Evolutionary conservation across 2,113 vertebrate species (phyloP).

Genomic region (Euleptes europaea): DNA sequence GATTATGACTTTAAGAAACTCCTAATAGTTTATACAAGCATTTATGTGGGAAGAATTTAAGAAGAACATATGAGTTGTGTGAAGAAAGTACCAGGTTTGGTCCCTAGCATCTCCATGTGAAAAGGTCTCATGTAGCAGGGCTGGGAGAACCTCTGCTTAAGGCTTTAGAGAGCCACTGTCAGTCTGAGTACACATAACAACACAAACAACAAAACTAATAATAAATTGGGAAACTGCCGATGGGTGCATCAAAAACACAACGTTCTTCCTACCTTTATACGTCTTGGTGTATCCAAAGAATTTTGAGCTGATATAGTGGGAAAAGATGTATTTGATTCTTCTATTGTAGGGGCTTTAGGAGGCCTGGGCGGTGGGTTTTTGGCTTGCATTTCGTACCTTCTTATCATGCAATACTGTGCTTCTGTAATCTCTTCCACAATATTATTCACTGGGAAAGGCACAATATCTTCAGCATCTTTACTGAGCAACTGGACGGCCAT

Average conservation of each 20-base stretch:
- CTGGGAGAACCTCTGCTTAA: background rate
- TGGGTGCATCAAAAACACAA: background rate
- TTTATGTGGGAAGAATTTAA: background rate
- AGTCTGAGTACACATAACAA: background rate
- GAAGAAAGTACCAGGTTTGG: background rate
- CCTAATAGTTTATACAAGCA: too few species aligned
- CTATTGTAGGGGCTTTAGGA: slow-evolving; percentile 76
- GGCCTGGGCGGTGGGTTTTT: slow-evolving; percentile 82
- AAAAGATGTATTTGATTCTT: slow-evolving; percentile 22
- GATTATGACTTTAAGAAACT: background rate
- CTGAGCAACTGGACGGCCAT: slow-evolving; percentile 74
- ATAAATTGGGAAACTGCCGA: slow-evolving; percentile 8
- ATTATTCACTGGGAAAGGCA: slow-evolving; percentile 44
- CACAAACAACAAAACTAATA: slow-evolving; percentile 4
- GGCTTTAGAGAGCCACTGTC: too few species aligned
- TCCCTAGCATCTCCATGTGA: background rate
- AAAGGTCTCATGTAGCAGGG: too few species aligned
- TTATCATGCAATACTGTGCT: slow-evolving; percentile 82
- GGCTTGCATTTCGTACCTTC: slow-evolving; percentile 78
- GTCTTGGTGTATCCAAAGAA: background rate
- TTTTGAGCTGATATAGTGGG: slow-evolving; percentile 1
- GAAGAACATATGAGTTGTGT: background rate
- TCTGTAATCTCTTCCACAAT: slow-evolving; percentile 80
- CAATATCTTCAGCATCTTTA: slow-evolving; percentile 22
- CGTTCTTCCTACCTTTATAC: slow-evolving; percentile 70